Evolutionary conservation across 2,888 invertebrate genomes (phyloP), one percentile per base, ranked within the genome.

Genomic region (Sepiola atlantica): DNA sequence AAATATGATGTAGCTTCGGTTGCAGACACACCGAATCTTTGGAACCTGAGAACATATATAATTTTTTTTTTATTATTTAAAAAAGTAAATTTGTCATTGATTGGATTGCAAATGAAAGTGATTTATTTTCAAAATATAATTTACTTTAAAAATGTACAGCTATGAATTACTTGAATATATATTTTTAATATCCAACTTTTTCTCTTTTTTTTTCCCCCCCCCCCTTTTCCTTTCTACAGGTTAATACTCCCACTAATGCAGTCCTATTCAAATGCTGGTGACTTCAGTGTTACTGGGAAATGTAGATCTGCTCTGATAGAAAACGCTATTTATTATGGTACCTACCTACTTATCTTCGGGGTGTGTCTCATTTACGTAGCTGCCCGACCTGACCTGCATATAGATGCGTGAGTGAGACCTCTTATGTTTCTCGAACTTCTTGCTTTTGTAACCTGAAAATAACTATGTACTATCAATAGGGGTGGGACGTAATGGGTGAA

Each of bases 231-330:
- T 45, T 90, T 95, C 98, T 98, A 55, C 97, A 98, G 98, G 99
- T 97, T 99, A 35, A 98, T 99, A 94, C 98, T 99, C 98, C 99
- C 99, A 6, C 98, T 99, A 98, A 99, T 99, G 99, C 99, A 99
- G 97, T 99, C 99, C 0, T 99, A 99, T 97, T 98, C 99, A 94
- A 99, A 99, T 97, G 99, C 99, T 2, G 99, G 99, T 6, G 99
- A 99, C 97, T 99, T 99, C 97, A 99, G 99, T 0, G 98, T 99
- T 0, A 98, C 98, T 97, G 99, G 99, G 61, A 99, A 99, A 97
- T 97, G 99, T 8, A 99, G 99, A 97, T 99, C 99, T 0, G 99
- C 99, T 0, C 97, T 99, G 93, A 98, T 99, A 92, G 99, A 99
- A 97, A 99, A 99, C 97, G 99, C 99, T 6, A 99, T 99, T 95